Base-by-base conservation (phyloP, 2,888 invertebrate genomes). In the Caenorhabditis sp. region DNA sequence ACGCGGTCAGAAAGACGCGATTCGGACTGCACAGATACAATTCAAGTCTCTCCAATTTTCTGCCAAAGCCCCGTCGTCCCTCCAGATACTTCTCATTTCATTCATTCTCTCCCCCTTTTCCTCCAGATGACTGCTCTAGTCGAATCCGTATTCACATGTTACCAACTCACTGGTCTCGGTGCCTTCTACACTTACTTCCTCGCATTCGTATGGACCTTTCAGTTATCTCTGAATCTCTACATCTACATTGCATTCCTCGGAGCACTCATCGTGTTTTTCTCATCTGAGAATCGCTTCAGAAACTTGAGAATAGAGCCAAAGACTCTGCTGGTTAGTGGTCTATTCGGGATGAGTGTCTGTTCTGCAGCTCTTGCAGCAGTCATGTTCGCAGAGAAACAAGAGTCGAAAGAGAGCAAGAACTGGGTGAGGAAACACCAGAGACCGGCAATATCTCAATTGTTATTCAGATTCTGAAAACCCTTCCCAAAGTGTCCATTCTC, bases 121-220 rank as follows among this genome's bases (percentile, higher is more conserved):
- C 9, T 13, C 26, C 22, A 24, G 35, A 44, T 74, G n/a, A 60
- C 58, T 13, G 26, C 40, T 1, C 56, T 51, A 1, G 6, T 67
- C 0, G 65, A 74, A 51, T 50, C 50, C 28, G 50, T 74, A 1
- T n/a, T 44, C 13, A 67, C 65, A 1, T 67, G 65, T 13, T 40
- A 44, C 22, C 74, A 74, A 32, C 51, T 74, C 8, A 67, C 65
- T 11, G 65, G 65, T 47, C 44, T 74, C 18, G 74, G 65, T 6
- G 67, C 56, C 4, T 65, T 67, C 18, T 74, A 74, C 60, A 74
- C 74, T 1, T 74, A 65, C 24, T 60, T 60, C 20, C 37, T 74
- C n/a, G n/a, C 60, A 0, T 28, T 60, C 18, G 35, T 20, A 1
- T 40, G 50, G 22, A 32, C 60, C 8, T 74, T 74, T 32, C 11